phyloP scores from a whole-genome alignment of 2,113 vertebrate genomes.

The Nothocercus nigrocapillus region DNA sequence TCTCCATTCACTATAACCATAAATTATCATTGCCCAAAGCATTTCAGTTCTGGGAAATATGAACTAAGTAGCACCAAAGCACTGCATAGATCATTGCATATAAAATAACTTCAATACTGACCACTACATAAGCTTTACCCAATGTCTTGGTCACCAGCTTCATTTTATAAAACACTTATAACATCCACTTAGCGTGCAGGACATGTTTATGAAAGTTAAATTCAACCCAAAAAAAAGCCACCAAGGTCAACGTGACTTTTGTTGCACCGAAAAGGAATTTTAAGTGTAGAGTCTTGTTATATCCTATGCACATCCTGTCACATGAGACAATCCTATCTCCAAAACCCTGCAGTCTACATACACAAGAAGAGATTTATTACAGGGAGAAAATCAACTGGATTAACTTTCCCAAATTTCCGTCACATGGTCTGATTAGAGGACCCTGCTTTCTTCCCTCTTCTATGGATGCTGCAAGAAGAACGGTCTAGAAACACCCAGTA shows the following conservation, averaged over 20 bases:
- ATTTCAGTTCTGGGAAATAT: not conserved
- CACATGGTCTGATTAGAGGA: not conserved
- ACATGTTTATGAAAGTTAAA: not conserved
- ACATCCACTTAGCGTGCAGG: too few relatives aligned
- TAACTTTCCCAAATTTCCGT: not conserved
- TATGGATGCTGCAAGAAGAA: not conserved
- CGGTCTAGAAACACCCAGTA: not conserved
- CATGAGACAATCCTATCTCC: not conserved
- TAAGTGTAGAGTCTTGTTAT: not conserved
- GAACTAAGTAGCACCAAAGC: not conserved
- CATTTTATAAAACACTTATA: too few relatives aligned
- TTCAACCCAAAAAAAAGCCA: not conserved
- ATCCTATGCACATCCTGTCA: not conserved
- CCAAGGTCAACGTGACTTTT: not conserved
- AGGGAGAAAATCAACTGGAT: not conserved
- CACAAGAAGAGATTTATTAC: not conserved
- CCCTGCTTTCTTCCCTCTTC: accelerated
- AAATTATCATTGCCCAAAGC: not conserved
- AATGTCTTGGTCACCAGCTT: too few relatives aligned
- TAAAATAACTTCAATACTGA: too few relatives aligned
- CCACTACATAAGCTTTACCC: too few relatives aligned
- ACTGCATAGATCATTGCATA: not conserved
- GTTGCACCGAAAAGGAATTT: not conserved
- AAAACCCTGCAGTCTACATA: not conserved
- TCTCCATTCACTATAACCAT: too few relatives aligned